These are phyloP conservation scores for Phasianus colchicus DNA, from an alignment of 2,113 vertebrate genomes.

Conservation along the genomic window DNA sequence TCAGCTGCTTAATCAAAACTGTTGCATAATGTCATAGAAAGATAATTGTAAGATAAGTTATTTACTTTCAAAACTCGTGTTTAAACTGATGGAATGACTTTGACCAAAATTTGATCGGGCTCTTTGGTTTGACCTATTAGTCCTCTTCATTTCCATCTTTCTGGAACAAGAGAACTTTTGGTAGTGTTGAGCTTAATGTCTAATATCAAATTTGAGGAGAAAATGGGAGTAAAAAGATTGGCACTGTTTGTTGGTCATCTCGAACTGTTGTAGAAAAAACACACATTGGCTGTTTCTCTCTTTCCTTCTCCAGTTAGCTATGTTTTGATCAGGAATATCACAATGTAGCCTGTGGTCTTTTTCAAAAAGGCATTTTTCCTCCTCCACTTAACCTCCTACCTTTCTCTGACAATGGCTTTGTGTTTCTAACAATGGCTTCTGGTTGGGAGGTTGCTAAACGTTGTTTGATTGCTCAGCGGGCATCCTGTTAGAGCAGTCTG, in stretches of 20 bases:
- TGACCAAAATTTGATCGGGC: rapidly evolving
- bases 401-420: background rate
- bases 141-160: background rate
- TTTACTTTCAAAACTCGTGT: background rate
- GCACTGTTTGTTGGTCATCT: background rate
- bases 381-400: background rate
- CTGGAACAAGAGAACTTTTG: background rate
- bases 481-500: slow-evolving; percentile 35
- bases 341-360: background rate
- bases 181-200: background rate
- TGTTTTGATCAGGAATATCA: background rate
- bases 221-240: background rate
- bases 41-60: background rate
- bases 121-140: background rate
- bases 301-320: background rate
- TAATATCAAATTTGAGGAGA: background rate
- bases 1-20: background rate
- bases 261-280: background rate
- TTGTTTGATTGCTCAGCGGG: slow-evolving; percentile 62
- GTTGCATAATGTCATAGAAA: slow-evolving; percentile 18
- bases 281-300: background rate
- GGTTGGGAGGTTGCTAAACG: slow-evolving; percentile 10
- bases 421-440: background rate
- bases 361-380: background rate
- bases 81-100: background rate